phyloP scores from a whole-genome alignment of 2,113 vertebrate genomes.

The Coryphaenoides rupestris region DNA sequence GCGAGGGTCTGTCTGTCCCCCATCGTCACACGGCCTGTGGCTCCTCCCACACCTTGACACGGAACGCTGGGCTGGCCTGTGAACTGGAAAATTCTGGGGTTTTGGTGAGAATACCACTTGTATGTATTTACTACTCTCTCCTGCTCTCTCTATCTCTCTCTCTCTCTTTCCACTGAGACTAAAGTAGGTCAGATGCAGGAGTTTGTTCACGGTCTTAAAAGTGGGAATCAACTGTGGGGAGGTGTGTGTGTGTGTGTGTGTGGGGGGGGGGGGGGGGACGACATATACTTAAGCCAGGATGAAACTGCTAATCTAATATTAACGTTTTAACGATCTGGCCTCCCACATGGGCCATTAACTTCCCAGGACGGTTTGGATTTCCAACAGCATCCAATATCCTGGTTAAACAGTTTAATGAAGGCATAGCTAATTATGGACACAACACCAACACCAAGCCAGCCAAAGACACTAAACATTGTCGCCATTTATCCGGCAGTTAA shows the following conservation, averaged over 20 bases:
- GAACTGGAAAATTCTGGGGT: constrained; percentile 62
- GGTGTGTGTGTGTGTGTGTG: background rate
- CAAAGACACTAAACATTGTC: constrained; percentile 35
- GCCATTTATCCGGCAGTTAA: constrained; percentile 33
- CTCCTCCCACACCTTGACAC: constrained; percentile 15
- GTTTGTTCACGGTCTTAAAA: constrained; percentile 55
- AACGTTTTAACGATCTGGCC: constrained; percentile 41
- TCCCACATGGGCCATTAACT: constrained; percentile 43
- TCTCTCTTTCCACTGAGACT: constrained; percentile 46
- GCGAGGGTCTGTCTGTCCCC: too few relatives aligned
- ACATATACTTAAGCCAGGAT: constrained; percentile 41
- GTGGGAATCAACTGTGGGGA: background rate
- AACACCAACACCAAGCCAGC: constrained; percentile 39
- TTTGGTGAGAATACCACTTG: constrained; percentile 42
- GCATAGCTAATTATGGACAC: constrained; percentile 47
- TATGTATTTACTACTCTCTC: constrained; percentile 52
- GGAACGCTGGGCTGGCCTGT: constrained; percentile 15
- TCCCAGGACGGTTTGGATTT: constrained; percentile 22
- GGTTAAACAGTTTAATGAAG: constrained; percentile 50
- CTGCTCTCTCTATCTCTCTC: background rate
- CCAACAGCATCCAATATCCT: constrained; percentile 27
- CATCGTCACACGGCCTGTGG: too few relatives aligned
- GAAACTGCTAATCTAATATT: constrained; percentile 34
- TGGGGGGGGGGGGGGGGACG: constrained; percentile 13
- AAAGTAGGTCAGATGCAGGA: constrained; percentile 67